These are phyloP conservation scores for Gymnothorax reevesii DNA, from an alignment of 2,797 vertebrate species.

Conservation along the genomic window DNA sequence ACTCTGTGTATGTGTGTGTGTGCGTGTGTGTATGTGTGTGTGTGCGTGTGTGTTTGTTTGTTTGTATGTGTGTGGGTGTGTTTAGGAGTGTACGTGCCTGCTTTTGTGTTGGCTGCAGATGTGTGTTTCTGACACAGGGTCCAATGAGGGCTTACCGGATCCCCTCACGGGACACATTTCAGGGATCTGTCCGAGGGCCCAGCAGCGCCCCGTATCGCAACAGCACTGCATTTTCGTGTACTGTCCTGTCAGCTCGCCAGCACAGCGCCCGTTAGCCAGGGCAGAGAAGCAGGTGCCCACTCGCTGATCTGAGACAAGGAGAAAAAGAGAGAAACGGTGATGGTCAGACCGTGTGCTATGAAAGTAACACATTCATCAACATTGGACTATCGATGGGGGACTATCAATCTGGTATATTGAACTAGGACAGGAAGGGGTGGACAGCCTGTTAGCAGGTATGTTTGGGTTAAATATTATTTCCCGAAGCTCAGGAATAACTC, in stretches of 20 bases:
- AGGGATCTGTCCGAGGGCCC: slow-evolving; percentile 84
- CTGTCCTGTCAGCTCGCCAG: slow-evolving; percentile 83
- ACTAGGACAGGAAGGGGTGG: no score
- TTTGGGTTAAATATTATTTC: no score
- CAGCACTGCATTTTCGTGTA: slow-evolving; percentile 94
- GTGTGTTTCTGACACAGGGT: background rate
- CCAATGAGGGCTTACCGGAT: slow-evolving; percentile 77
- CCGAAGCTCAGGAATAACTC: no score
- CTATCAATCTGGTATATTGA: no score
- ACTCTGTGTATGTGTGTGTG: background rate
- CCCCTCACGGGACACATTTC: slow-evolving; percentile 95
- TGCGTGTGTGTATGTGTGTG: no score
- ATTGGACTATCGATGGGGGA: background rate
- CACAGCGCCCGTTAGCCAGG: slow-evolving; percentile 88
- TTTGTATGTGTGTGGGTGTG: slow-evolving; percentile 18
- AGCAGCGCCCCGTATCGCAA: slow-evolving; percentile 93
- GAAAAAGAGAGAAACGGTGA: background rate
- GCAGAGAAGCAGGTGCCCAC: slow-evolving; percentile 88
- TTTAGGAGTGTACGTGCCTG: background rate
- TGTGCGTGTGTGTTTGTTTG: background rate
- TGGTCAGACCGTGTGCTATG: background rate
- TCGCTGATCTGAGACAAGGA: slow-evolving; percentile 82
- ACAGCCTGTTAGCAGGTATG: no score
- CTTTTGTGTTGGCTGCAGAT: background rate
- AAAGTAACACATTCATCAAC: background rate